Conservation (phyloP, 2,797 vertebrate species). For the Erpetoichthys calabaricus region DNA sequence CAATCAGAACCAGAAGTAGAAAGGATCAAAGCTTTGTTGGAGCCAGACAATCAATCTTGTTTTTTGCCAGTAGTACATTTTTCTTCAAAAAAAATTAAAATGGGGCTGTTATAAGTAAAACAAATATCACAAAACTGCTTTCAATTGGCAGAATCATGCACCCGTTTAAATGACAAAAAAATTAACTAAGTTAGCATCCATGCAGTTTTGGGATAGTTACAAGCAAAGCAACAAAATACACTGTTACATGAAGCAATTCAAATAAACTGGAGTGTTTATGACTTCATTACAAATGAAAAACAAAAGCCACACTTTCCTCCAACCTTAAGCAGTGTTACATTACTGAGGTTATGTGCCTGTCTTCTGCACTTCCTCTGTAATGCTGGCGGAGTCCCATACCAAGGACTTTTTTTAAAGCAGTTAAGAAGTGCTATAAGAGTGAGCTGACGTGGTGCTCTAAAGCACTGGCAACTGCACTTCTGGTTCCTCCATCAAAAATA, state of each 20-base stretch:
- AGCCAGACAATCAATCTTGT: conserved; percentile 94
- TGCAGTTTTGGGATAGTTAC: conserved; percentile 30
- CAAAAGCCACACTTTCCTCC: conserved; percentile 31
- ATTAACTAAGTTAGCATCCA: conserved; percentile 32
- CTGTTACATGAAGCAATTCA: conserved; percentile 20
- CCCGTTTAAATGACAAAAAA: conserved; percentile 30
- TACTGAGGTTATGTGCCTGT: conserved; percentile 41
- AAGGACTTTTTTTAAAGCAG: conserved; percentile 43
- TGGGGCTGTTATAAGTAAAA: conserved; percentile 32
- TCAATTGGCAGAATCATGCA: conserved; percentile 43
- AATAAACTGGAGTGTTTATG: conserved; percentile 35
- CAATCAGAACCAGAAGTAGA: conserved; percentile 55
- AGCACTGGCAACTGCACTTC: conserved; percentile 47
- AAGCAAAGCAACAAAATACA: conserved; percentile 12
- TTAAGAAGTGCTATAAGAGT: background rate
- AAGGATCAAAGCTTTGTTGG: conserved; percentile 78
- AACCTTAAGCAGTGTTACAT: conserved; percentile 47
- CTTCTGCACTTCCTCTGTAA: conserved; percentile 30
- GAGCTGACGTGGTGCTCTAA: conserved; percentile 12
- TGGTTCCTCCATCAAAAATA: conserved; percentile 32
- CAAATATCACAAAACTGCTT: conserved; percentile 23
- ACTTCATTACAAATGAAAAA: conserved; percentile 31
- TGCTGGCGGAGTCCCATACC: conserved; percentile 44
- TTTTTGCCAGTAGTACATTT: conserved; percentile 52
- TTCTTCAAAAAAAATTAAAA: conserved; percentile 14